These are phyloP conservation scores for Steinernema carpocapsae DNA, from an alignment of 2,888 invertebrate species.

Conservation along the genomic window DNA sequence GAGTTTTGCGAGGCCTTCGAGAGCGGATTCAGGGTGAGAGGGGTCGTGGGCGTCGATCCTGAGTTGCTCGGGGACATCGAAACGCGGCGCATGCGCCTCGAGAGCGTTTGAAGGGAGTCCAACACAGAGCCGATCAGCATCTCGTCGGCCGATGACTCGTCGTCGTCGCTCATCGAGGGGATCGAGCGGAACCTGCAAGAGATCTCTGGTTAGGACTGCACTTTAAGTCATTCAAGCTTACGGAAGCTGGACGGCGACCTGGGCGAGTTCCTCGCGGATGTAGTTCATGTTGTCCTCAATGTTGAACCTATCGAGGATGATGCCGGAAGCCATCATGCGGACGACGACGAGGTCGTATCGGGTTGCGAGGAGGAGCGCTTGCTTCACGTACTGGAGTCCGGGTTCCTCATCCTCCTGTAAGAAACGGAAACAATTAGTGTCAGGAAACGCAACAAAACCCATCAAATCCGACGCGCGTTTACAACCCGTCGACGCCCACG, in stretches of 20 bases:
- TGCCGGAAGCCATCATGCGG: conserved; percentile 63
- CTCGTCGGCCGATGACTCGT: conserved; percentile 45
- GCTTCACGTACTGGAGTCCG: conserved; percentile 56
- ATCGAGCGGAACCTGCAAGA: conserved; percentile 32
- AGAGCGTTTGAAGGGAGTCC: conserved; percentile 62
- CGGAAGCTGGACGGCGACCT: conserved; percentile 50
- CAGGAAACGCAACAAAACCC: conserved; percentile 13
- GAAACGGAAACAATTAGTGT: not conserved
- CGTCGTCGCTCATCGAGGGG: conserved; percentile 39
- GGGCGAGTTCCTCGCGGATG: conserved; percentile 51
- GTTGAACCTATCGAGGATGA: conserved; percentile 51
- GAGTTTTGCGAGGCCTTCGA: not conserved
- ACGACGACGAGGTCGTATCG: conserved; percentile 59
- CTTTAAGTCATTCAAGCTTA: not conserved
- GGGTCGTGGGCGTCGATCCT: not conserved
- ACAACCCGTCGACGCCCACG: conserved; percentile 19
- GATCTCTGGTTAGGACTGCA: not conserved
- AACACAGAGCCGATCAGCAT: conserved; percentile 61
- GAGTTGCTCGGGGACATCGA: conserved; percentile 54
- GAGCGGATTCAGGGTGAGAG: not conserved
- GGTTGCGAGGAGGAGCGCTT: conserved; percentile 61
- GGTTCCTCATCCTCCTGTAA: conserved; percentile 59
- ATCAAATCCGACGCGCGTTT: not conserved
- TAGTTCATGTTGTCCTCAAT: conserved; percentile 46
- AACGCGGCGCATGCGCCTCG: conserved; percentile 56